Conservation (phyloP, 2,797 vertebrate genomes). For the Mergus octosetaceus region DNA sequence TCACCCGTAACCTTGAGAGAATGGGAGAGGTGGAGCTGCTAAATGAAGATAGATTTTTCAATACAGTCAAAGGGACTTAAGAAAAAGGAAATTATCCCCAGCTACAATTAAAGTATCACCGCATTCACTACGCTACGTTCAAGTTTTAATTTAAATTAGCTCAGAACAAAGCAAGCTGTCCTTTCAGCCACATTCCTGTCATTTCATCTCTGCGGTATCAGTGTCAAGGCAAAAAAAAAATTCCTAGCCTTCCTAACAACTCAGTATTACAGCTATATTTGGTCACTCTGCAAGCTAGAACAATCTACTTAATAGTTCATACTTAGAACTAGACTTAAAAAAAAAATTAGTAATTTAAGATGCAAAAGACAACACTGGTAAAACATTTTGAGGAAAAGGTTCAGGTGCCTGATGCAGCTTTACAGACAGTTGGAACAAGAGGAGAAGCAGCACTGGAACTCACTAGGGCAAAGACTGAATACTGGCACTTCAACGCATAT, state of each 20-base stretch:
- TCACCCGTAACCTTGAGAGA: neutral
- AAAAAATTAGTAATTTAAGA: neutral
- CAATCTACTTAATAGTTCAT: neutral
- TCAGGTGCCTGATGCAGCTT: neutral
- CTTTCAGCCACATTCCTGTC: neutral
- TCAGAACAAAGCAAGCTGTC: neutral
- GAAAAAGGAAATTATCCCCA: neutral
- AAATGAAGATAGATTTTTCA: neutral
- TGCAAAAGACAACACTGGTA: neutral
- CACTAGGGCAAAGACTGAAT: neutral
- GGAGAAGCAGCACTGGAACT: neutral
- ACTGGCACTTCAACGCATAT: neutral
- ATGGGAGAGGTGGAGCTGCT: neutral
- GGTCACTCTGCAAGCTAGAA: neutral
- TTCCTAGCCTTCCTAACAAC: neutral
- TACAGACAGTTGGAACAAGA: neutral
- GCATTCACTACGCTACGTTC: neutral
- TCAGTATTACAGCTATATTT: fast-evolving
- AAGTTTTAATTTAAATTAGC: neutral
- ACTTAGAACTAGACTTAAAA: neutral
- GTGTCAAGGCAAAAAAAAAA: neutral
- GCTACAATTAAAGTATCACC: neutral
- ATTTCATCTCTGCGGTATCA: neutral
- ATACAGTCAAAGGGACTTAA: neutral
- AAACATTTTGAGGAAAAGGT: neutral